Evolutionary conservation across 2,888 invertebrate species (phyloP).

Genomic region (Hydroisotoma schaefferi): DNA sequence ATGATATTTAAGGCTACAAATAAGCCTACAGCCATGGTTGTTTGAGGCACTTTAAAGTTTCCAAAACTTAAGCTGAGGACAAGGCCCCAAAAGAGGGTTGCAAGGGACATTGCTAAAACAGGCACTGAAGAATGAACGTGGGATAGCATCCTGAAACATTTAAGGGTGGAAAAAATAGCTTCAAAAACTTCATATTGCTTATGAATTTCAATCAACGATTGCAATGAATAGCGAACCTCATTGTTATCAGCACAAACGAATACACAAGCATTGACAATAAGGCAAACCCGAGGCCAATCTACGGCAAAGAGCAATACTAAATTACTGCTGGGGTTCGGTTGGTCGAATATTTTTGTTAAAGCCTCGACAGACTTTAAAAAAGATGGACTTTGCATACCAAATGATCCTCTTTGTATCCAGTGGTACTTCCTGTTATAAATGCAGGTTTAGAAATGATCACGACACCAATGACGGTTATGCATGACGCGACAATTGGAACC

Average conservation of each 20-base stretch:
- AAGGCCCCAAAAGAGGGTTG: not conserved
- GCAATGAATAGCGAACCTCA: too few relatives aligned
- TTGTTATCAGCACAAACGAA: not conserved
- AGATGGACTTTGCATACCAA: too few relatives aligned
- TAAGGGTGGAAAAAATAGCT: too few relatives aligned
- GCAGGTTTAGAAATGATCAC: constrained; percentile 30
- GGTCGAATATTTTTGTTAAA: not conserved
- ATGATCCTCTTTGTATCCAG: not conserved
- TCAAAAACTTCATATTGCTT: too few relatives aligned
- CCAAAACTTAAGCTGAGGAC: not conserved
- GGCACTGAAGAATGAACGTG: not conserved
- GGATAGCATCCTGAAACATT: too few relatives aligned
- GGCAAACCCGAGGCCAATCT: constrained; percentile 8
- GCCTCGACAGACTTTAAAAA: not conserved
- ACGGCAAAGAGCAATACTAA: not conserved
- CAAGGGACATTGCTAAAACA: not conserved
- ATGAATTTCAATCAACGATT: too few relatives aligned
- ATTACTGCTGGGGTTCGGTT: not conserved
- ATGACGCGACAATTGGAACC: constrained; percentile 28
- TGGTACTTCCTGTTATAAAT: constrained; percentile 8
- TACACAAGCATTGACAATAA: too few relatives aligned
- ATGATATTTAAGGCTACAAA: constrained; percentile 8
- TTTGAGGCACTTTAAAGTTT: not conserved
- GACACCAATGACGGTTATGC: constrained; percentile 34
- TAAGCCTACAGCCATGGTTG: not conserved